Evolutionary conservation across 2,888 invertebrate genomes (phyloP).

Genomic region (Drosophila infuscata): DNA sequence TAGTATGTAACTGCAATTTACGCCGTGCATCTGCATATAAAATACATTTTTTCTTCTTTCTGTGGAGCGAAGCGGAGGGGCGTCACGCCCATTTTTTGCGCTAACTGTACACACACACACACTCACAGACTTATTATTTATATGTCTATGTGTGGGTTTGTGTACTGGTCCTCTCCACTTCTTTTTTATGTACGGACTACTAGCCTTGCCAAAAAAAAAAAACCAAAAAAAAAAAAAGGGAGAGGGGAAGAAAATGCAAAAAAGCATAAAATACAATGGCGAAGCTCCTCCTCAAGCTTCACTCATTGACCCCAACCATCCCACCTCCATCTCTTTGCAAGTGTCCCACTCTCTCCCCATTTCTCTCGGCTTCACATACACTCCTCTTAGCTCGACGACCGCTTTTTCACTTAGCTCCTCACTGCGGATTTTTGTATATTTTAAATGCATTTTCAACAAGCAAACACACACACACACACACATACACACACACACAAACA

Average conservation of each 20-base stretch:
- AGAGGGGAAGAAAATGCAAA: conserved; percentile 64
- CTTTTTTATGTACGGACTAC: conserved; percentile 69
- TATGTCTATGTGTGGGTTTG: conserved; percentile 48
- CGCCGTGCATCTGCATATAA: conserved; percentile 77
- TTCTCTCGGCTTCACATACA: conserved; percentile 2
- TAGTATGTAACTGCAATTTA: conserved; percentile 80
- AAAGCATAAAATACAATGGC: conserved; percentile 76
- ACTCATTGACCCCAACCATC: conserved; percentile 20
- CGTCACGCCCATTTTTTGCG: conserved; percentile 72
- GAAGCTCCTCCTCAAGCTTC: conserved; percentile 65
- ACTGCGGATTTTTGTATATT: conserved; percentile 73
- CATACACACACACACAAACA: neutral
- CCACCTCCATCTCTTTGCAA: conserved; percentile 3
- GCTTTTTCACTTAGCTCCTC: conserved; percentile 76
- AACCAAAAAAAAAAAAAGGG: conserved; percentile 1
- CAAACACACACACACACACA: conserved; percentile 28
- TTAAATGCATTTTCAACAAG: conserved; percentile 79
- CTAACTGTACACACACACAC: conserved; percentile 38
- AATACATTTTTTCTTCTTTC: conserved; percentile 63
- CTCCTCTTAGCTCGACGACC: conserved; percentile 32
- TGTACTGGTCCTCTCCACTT: conserved; percentile 62
- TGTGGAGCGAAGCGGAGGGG: conserved; percentile 36
- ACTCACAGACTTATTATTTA: conserved; percentile 67
- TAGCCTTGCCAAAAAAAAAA: conserved; percentile 79
- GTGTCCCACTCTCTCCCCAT: conserved; percentile 4